These are phyloP conservation scores for Sporophila hypoxantha DNA, from an alignment of 2,113 vertebrate genomes.

Conservation along the genomic window DNA sequence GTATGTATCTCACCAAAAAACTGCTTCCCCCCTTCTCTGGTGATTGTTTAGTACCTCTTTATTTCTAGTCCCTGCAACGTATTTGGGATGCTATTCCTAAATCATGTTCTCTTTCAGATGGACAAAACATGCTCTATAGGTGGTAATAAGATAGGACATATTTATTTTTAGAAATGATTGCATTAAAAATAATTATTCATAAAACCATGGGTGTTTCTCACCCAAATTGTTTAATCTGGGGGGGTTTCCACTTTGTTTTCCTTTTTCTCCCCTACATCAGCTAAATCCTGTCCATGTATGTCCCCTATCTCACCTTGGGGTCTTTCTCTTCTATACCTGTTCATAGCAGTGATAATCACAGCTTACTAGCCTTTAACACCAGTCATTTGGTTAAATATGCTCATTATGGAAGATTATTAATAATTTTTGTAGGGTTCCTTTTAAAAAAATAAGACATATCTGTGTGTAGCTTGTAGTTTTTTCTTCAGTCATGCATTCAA, in stretches of 20 bases:
- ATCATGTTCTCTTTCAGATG: neutral
- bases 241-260: rapidly evolving
- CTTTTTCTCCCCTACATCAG: neutral
- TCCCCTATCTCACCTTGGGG: neutral
- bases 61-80: neutral
- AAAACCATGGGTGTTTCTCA: neutral
- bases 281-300: neutral
- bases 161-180: neutral
- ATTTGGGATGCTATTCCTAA: neutral
- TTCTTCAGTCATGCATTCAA: neutral
- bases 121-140: neutral
- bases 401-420: neutral
- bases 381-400: neutral
- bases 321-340: neutral
- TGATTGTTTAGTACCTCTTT: neutral
- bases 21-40: rapidly evolving
- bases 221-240: neutral
- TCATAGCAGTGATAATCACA: neutral
- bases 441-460: neutral
- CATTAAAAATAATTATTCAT: neutral
- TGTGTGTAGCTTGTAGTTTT: neutral
- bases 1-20: neutral
- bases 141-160: neutral
- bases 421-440: neutral
- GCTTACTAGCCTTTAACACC: neutral